phyloP scores from a whole-genome alignment of 1,140 invertebrate species.

The Rhagoletis pomonella region DNA sequence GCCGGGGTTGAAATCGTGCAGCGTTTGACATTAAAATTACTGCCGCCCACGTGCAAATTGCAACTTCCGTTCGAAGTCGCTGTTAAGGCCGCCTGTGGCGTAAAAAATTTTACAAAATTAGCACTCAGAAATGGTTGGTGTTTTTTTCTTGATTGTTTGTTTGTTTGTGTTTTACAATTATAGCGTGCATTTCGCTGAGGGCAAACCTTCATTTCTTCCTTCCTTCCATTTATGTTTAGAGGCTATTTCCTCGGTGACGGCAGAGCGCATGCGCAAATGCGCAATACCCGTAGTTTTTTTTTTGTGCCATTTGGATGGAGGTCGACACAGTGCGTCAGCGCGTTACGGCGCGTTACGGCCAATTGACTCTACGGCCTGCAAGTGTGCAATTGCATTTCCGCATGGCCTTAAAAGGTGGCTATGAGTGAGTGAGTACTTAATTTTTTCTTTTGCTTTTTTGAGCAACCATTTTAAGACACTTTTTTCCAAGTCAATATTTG shows the following conservation, averaged over 20 bases:
- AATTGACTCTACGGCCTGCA: background rate
- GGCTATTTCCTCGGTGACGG: background rate
- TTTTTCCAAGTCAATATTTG: background rate
- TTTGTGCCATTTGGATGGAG: background rate
- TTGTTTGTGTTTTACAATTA: background rate
- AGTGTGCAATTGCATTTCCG: slow-evolving; percentile 26
- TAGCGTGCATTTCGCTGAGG: background rate
- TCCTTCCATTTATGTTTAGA: background rate
- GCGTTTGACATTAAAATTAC: background rate
- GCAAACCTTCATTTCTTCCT: background rate
- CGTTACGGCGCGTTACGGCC: background rate
- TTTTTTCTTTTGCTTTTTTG: background rate
- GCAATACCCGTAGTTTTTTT: background rate
- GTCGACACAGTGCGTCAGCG: background rate
- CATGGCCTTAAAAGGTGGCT: slow-evolving; percentile 17
- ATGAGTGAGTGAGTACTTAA: background rate
- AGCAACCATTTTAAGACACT: background rate
- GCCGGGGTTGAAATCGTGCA: background rate
- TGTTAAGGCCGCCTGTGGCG: slow-evolving; percentile 2
- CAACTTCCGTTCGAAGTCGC: slow-evolving; percentile 35
- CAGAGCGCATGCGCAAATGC: background rate
- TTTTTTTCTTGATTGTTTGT: background rate
- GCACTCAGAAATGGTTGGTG: background rate
- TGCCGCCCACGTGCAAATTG: slow-evolving; percentile 24
- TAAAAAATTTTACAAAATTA: slow-evolving; percentile 47